Evolutionary conservation across 2,888 invertebrate species (phyloP).

Genomic region (Aspidiotus rigidus): DNA sequence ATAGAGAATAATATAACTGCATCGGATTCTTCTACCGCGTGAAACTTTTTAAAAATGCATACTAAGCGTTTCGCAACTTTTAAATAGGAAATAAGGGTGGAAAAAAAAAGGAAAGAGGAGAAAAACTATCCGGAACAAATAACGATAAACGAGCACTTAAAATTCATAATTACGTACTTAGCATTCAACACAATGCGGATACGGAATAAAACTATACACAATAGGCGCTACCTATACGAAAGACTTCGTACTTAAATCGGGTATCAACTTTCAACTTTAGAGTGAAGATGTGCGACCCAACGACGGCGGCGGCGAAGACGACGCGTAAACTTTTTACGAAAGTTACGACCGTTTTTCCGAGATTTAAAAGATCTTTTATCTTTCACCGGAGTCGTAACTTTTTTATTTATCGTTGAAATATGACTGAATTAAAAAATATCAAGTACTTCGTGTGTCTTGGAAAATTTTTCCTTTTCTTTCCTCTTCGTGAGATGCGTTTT

Average conservation of each 20-base stretch:
- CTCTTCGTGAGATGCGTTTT: neutral
- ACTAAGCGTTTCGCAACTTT: no score
- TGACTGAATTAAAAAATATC: slow-evolving; percentile 5
- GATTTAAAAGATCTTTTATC: slow-evolving; percentile 31
- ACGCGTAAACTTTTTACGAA: slow-evolving; percentile 3
- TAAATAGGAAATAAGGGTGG: no score
- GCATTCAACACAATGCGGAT: slow-evolving; percentile 15
- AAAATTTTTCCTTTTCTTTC: slow-evolving; percentile 2
- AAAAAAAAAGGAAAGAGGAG: no score
- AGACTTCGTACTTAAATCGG: slow-evolving; percentile 18
- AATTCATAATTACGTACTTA: slow-evolving; percentile 25
- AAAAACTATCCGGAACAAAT: neutral
- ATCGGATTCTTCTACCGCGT: no score
- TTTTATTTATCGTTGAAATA: slow-evolving; percentile 30
- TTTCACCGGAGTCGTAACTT: slow-evolving; percentile 27
- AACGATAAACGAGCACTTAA: slow-evolving; percentile 4
- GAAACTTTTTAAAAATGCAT: no score
- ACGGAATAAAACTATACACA: slow-evolving; percentile 22
- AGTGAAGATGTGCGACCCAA: slow-evolving; percentile 6
- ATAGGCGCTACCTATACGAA: slow-evolving; percentile 29
- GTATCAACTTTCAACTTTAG: slow-evolving; percentile 30
- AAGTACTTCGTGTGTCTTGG: neutral
- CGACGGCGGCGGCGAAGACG: neutral
- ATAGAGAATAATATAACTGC: no score
- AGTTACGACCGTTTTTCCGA: slow-evolving; percentile 25